phyloP scores from a whole-genome alignment of 1,140 invertebrate species.

The Drosophila repleta region DNA sequence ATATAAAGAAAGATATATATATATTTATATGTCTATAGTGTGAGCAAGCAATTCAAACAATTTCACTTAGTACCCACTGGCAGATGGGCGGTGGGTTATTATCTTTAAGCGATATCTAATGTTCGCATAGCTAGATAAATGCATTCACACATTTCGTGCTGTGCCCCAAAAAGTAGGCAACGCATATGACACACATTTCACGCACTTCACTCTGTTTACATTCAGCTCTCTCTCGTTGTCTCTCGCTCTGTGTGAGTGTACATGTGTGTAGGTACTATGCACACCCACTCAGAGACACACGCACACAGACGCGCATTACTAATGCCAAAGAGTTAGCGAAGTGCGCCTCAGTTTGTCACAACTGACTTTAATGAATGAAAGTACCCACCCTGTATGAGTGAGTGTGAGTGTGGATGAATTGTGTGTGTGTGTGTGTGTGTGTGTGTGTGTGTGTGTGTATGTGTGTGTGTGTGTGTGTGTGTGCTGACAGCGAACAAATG shows the following conservation, averaged over 20 bases:
- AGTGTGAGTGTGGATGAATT: no score
- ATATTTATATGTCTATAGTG: no score
- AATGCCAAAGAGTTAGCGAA: conserved; percentile 36
- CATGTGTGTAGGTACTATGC: conserved; percentile 6
- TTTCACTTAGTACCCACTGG: no score
- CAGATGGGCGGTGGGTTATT: not conserved
- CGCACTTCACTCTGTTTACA: conserved; percentile 29
- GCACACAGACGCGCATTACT: conserved; percentile 4
- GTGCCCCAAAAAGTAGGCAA: conserved; percentile 37
- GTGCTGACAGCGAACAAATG: conserved; percentile 48
- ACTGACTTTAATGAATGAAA: conserved; percentile 74
- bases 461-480: conserved; percentile 21
- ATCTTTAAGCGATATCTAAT: not conserved
- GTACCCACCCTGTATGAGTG: conserved; percentile 22
- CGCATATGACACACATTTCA: conserved; percentile 30
- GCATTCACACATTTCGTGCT: not conserved
- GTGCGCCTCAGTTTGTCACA: conserved; percentile 26
- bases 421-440: conserved; percentile 15
- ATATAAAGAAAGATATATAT: no score
- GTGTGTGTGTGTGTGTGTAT: conserved; percentile 14
- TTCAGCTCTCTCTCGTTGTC: conserved; percentile 10
- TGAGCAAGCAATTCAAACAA: no score
- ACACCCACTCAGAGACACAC: not conserved
- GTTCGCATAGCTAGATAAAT: not conserved
- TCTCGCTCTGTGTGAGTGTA: conserved; percentile 3